Evolutionary conservation across 2,888 invertebrate species (phyloP).

Genomic region (Bimastos eiseni): DNA sequence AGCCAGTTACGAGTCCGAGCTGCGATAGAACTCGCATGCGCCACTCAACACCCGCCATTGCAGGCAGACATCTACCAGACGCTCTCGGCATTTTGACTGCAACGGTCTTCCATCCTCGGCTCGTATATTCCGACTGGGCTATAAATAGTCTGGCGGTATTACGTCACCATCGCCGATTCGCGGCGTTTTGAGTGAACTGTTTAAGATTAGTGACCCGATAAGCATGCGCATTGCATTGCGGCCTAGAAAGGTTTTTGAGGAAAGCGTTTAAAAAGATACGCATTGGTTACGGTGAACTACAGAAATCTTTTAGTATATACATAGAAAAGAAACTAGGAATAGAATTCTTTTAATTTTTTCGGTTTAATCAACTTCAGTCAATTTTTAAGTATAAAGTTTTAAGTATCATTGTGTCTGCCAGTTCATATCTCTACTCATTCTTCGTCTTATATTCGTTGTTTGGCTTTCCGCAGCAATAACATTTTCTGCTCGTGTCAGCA

Average conservation of each 20-base stretch:
- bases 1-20: neutral
- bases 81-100: neutral
- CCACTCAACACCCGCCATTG: neutral
- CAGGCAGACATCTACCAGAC: neutral
- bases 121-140: neutral
- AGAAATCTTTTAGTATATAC: no score
- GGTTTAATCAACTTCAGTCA: no score
- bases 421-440: no score
- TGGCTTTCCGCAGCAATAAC: no score
- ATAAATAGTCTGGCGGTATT: neutral
- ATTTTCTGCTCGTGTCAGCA: no score
- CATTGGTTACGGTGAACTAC: no score
- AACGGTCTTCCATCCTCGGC: neutral
- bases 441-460: no score
- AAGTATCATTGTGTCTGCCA: no score
- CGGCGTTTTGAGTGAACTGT: neutral
- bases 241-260: neutral
- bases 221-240: neutral
- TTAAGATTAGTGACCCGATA: neutral
- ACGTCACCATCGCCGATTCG: conserved; percentile 5
- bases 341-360: no score
- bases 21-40: neutral
- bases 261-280: neutral
- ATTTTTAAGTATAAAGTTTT: no score
- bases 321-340: no score